These are phyloP conservation scores for Panagrolaimus sp. DNA, from an alignment of 1,140 invertebrate genomes.

Conservation along the genomic window DNA sequence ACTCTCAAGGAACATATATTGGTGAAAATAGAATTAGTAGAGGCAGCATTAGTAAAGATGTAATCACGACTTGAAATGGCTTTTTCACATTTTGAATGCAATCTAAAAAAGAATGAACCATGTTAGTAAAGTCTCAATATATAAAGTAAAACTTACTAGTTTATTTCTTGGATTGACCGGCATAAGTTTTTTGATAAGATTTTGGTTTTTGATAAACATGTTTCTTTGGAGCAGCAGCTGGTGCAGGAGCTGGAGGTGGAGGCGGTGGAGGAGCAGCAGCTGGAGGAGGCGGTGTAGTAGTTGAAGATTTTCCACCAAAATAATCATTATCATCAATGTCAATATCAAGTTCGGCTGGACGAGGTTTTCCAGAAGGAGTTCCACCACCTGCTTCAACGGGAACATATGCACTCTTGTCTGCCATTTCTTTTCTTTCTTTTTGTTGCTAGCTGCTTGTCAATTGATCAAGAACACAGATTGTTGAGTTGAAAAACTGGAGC, in stretches of 20 bases:
- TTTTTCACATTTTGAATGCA: too few species aligned
- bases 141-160: too few species aligned
- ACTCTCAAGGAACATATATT: too few species aligned
- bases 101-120: too few species aligned
- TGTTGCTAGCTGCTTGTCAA: too few species aligned
- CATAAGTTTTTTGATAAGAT: conserved; percentile 24
- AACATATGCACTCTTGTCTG: conserved; percentile 24
- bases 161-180: conserved; percentile 17
- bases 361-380: neutral
- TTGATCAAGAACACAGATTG: too few species aligned
- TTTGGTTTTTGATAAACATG: conserved; percentile 15
- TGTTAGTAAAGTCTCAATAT: too few species aligned
- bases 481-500: too few species aligned
- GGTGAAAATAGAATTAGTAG: too few species aligned
- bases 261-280: conserved; percentile 13
- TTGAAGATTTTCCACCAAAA: conserved; percentile 13
- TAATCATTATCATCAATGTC: conserved; percentile 26
- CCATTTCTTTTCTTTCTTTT: conserved; percentile 9
- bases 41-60: too few species aligned
- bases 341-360: conserved; percentile 23
- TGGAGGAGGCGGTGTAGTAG: neutral
- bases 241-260: conserved; percentile 16
- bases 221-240: conserved; percentile 6
- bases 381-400: conserved; percentile 18
- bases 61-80: too few species aligned